phyloP scores from a whole-genome alignment of 2,797 vertebrate genomes.

The Betta splendens region DNA sequence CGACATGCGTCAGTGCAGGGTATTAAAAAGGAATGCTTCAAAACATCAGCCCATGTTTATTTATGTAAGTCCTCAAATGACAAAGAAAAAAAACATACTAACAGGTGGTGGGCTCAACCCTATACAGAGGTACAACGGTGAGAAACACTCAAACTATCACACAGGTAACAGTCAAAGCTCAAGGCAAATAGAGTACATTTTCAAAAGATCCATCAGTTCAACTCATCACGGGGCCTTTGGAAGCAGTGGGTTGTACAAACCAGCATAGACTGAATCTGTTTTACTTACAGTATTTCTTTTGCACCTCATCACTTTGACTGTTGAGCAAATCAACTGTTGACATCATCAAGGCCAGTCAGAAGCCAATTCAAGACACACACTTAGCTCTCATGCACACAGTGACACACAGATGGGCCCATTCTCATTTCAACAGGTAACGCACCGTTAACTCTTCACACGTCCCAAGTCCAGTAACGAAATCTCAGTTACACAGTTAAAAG shows the following conservation, averaged over 20 bases:
- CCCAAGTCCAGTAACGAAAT: constrained; percentile 20
- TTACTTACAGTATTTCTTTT: constrained; percentile 14
- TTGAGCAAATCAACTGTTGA: constrained; percentile 2
- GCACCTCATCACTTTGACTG: constrained; percentile 4
- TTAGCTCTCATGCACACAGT: constrained; percentile 11
- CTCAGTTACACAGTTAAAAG: neutral
- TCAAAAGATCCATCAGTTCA: neutral
- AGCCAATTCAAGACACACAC: constrained; percentile 3
- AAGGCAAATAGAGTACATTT: constrained; percentile 24
- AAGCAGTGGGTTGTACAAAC: constrained; percentile 16
- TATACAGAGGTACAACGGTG: constrained; percentile 10
- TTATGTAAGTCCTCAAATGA: constrained; percentile 67
- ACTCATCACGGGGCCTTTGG: constrained; percentile 5
- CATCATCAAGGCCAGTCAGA: neutral
- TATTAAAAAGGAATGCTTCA: constrained; percentile 23
- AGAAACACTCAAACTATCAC: constrained; percentile 10
- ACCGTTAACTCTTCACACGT: constrained; percentile 15
- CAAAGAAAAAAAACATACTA: constrained; percentile 39
- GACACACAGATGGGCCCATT: constrained; percentile 21
- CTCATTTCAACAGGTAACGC: constrained; percentile 10
- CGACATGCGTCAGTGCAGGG: neutral
- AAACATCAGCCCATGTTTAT: constrained; percentile 78
- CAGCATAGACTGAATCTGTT: constrained; percentile 14
- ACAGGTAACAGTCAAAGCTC: constrained; percentile 4
- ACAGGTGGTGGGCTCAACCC: constrained; percentile 10